Base-by-base conservation (phyloP, 2,113 vertebrate species). In the Pedionomus torquatus region DNA sequence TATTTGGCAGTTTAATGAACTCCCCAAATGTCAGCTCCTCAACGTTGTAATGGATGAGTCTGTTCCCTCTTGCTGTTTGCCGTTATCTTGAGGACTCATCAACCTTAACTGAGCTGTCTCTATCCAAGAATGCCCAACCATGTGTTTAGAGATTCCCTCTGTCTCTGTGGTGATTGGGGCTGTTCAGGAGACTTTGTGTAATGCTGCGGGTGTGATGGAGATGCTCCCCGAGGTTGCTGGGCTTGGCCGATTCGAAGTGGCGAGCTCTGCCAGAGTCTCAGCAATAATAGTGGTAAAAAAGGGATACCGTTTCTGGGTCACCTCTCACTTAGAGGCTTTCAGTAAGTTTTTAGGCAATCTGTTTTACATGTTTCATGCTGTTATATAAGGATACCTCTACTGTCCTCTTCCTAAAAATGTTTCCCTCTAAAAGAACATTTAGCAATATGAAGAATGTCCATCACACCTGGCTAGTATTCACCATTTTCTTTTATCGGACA, bases 81-180 rank as follows among this genome's bases (percentile, higher is more conserved):
- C 1, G 2, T 72, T 61, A 14, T 80, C 82, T n/a, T 46, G 58
- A 71, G 82, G 66, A 63, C n/a, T 58, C 61, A n/a, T 65, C 94
- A 83, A 24, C 89, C 71, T 89, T 76, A 69, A 43, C 57, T 52
- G 93, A 87, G 74, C 66, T 89, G 78, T 69, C 48, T 82, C 80
- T 74, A 1, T 31, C 76, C 70, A 46, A 55, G 81, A 60, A 72
- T 46, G 35, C 41, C 28, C 68, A 64, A 2, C 18, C 44, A 11
- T 4, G 2, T 51, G 54, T 41, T 57, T 46, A 83, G 79, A 52
- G 70, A 39, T 46, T 49, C 44, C 30, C 70, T 81, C 33, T 55
- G 43, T 43, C 54, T 49, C 66, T 48, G 30, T n/a, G 65, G 13
- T 30, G 57, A 28, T 71, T 68, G 11, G 19, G 78, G 58, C 81